phyloP scores from a whole-genome alignment of 2,888 invertebrate genomes.

The Ellobium chinense region DNA sequence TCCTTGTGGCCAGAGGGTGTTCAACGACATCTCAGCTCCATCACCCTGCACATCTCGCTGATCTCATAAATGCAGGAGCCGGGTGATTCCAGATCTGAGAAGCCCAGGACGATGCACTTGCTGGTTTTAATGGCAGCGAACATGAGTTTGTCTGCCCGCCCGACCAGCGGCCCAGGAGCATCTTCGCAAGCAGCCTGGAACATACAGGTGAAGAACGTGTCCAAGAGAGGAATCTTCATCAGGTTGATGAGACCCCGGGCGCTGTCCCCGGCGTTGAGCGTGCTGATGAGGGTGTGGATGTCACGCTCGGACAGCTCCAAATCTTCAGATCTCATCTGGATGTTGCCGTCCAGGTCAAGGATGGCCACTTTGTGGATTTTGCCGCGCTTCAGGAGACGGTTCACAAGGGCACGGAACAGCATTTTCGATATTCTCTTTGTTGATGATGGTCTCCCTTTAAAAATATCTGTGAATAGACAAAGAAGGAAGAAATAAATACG shows the following conservation, averaged over 20 bases:
- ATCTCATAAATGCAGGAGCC: conserved; percentile 64
- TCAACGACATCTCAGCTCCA: conserved; percentile 24
- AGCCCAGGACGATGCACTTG: conserved; percentile 52
- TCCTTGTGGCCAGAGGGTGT: too few species aligned
- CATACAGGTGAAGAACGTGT: conserved; percentile 22
- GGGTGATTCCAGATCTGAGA: conserved; percentile 56
- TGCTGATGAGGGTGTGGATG: not conserved
- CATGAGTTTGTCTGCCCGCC: conserved; percentile 21
- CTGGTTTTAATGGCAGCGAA: conserved; percentile 19
- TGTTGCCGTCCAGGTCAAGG: conserved; percentile 1
- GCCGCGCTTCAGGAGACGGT: conserved; percentile 22
- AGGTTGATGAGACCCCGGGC: not conserved
- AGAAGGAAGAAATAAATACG: too few species aligned
- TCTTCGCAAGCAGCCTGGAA: not conserved
- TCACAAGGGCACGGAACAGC: conserved; percentile 12
- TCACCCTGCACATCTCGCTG: conserved; percentile 51
- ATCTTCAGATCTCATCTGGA: not conserved
- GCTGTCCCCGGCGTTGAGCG: not conserved
- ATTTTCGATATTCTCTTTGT: too few species aligned
- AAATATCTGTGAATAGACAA: too few species aligned
- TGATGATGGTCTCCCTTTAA: too few species aligned
- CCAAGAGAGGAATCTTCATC: not conserved
- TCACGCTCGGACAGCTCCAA: conserved; percentile 17
- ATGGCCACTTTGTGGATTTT: conserved; percentile 32
- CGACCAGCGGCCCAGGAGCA: not conserved